Evolutionary conservation across 2,888 invertebrate genomes (phyloP).

Genomic region (Limenitis camilla): DNA sequence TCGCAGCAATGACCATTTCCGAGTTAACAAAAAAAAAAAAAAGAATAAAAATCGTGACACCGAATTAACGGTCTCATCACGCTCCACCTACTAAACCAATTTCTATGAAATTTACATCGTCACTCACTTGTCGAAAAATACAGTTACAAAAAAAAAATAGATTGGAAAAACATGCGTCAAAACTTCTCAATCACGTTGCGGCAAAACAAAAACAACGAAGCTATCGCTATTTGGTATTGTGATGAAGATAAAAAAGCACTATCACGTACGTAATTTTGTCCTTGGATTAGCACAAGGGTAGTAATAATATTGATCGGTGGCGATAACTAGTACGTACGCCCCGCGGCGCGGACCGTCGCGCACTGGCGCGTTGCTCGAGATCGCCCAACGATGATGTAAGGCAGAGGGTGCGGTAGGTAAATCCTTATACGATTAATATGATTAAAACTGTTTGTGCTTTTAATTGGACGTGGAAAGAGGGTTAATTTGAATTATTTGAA

Average conservation of each 20-base stretch:
- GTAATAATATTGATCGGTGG: conserved; percentile 28
- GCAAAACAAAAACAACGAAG: not conserved
- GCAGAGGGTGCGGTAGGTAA: conserved; percentile 14
- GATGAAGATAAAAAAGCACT: not conserved
- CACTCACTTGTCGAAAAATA: not conserved
- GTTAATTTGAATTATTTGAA: too few relatives aligned
- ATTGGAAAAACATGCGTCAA: not conserved
- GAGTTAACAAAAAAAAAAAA: not conserved
- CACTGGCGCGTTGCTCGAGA: conserved; percentile 42
- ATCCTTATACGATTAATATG: not conserved
- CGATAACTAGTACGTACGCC: conserved; percentile 35
- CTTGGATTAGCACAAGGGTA: conserved; percentile 11
- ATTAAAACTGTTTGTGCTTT: too few relatives aligned
- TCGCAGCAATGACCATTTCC: not conserved
- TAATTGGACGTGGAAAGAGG: too few relatives aligned
- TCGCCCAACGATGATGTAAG: conserved; percentile 13
- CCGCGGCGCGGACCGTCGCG: conserved; percentile 50
- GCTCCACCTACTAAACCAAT: not conserved
- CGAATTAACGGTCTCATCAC: not conserved
- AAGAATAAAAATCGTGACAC: not conserved
- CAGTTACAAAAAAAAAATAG: not conserved
- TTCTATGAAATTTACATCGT: not conserved
- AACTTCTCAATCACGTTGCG: not conserved
- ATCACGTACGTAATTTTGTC: conserved; percentile 30
- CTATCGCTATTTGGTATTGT: not conserved